Evolutionary conservation across 2,113 vertebrate genomes (phyloP).

Genomic region (Cryptomyrus ogoouensis): DNA sequence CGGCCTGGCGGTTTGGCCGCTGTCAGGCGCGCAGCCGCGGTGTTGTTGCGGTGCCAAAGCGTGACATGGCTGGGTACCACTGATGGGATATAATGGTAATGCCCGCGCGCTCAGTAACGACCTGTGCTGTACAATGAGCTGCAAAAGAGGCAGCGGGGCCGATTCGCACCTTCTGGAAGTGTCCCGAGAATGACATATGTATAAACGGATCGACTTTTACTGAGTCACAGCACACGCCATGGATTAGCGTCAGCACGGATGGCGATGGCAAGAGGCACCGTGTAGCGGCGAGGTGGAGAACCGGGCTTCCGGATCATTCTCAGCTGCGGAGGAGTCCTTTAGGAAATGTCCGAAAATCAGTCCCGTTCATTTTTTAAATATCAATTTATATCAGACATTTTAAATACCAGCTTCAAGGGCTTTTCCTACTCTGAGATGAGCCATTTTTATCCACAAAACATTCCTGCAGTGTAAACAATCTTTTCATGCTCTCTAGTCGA

Average conservation of each 20-base stretch:
- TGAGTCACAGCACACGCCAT: neutral
- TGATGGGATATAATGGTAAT: neutral
- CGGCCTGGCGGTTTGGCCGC: neutral
- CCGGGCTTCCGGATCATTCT: neutral
- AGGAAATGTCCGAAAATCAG: neutral
- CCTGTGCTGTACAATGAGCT: neutral
- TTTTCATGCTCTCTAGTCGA: neutral
- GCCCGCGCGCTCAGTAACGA: neutral
- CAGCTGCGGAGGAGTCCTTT: neutral
- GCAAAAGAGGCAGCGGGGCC: neutral
- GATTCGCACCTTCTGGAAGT: neutral
- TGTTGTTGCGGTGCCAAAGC: neutral
- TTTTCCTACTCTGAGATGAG: neutral
- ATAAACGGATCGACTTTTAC: neutral
- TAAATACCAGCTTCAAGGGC: neutral
- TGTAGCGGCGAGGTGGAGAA: neutral
- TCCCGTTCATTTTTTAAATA: neutral
- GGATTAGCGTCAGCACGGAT: neutral
- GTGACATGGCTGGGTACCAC: neutral
- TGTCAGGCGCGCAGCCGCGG: neutral
- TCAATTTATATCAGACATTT: neutral
- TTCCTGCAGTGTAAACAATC: neutral
- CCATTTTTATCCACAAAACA: neutral
- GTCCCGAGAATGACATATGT: neutral
- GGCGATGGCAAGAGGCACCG: too few species aligned